phyloP scores from a whole-genome alignment of 2,797 vertebrate genomes.

The Crenuchus spilurus region DNA sequence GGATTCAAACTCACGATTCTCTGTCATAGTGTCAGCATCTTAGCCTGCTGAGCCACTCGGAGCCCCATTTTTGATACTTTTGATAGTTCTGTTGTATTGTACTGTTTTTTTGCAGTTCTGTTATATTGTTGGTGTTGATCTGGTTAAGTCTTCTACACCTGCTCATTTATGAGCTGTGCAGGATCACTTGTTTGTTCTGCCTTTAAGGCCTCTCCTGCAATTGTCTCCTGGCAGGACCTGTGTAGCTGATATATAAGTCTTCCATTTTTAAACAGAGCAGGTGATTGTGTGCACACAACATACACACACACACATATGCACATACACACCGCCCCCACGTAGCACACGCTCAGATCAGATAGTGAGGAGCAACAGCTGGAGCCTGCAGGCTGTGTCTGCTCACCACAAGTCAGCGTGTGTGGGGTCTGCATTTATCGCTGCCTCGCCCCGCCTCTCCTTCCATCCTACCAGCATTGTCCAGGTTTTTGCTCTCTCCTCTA shows the following conservation, averaged over 20 bases:
- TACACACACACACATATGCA: conserved; percentile 20
- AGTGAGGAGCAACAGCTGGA: conserved; percentile 51
- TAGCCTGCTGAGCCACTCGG: no score
- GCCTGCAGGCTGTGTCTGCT: conserved; percentile 59
- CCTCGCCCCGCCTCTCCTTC: conserved; percentile 60
- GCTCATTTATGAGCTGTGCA: no score
- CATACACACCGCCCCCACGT: not conserved
- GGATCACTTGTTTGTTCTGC: conserved; percentile 12
- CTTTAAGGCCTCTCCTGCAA: not conserved
- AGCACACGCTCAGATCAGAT: conserved; percentile 61
- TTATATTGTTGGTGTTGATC: no score
- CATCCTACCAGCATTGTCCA: conserved; percentile 52
- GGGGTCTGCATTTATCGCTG: conserved; percentile 69
- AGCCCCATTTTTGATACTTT: no score
- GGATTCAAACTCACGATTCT: no score
- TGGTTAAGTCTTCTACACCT: not conserved
- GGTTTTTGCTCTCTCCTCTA: conserved; percentile 35
- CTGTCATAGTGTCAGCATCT: no score
- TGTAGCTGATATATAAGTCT: conserved; percentile 36
- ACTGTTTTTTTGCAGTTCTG: no score
- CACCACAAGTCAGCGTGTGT: conserved; percentile 64
- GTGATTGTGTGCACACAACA: conserved; percentile 37
- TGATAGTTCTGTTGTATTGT: no score
- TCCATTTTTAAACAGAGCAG: conserved; percentile 29
- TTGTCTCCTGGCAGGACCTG: conserved; percentile 15